These are phyloP conservation scores for Anthopleura xanthogrammica DNA, from an alignment of 92 coral and sea anemone genomes.

Conservation along the genomic window DNA sequence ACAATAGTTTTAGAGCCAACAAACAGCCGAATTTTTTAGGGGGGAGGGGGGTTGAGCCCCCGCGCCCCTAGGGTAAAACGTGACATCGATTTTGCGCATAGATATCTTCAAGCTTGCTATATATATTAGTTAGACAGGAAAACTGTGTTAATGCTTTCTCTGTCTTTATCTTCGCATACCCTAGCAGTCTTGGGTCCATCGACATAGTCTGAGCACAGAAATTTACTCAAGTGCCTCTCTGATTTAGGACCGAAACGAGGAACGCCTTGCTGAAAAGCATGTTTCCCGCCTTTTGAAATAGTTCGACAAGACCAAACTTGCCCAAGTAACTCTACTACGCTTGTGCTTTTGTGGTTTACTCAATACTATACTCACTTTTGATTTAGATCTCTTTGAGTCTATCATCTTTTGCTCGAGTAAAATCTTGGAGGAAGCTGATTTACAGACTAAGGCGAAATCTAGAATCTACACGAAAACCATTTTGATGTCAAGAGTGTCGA, in stretches of 20 bases:
- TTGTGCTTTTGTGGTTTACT: neutral
- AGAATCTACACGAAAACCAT: slow-evolving; percentile 1
- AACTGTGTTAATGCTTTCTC: neutral
- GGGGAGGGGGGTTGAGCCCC: no score
- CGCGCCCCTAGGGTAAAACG: no score
- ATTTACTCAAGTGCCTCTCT: neutral
- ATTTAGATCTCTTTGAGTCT: neutral
- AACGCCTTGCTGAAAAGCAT: neutral
- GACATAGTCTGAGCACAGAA: neutral
- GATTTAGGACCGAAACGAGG: neutral
- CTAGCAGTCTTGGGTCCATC: neutral
- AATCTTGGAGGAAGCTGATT: neutral
- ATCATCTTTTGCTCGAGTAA: neutral
- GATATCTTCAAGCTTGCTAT: no score
- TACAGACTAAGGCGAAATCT: neutral
- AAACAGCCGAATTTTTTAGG: no score
- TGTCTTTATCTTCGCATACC: neutral
- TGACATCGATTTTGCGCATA: no score
- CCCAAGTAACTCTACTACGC: neutral
- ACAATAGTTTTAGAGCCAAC: neutral
- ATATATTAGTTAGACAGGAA: neutral
- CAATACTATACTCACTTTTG: no score
- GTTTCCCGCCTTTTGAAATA: neutral
- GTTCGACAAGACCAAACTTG: slow-evolving; percentile 3
- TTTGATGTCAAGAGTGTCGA: neutral